Base-by-base conservation (phyloP, 2,113 vertebrate genomes). In the Ranitomeya imitator region DNA sequence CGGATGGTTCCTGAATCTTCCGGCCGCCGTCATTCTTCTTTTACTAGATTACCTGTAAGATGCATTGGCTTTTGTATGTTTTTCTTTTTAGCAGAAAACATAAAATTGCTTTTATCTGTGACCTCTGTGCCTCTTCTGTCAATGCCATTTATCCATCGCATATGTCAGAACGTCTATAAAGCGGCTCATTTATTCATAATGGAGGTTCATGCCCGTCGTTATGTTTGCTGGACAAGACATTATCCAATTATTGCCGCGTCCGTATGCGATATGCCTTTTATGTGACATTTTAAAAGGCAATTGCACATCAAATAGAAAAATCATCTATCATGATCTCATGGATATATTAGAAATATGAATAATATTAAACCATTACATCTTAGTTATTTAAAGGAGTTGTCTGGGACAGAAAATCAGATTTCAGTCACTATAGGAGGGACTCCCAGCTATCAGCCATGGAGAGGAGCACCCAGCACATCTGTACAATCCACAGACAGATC, bases 191-290 rank as follows among this genome's bases (percentile, higher is more conserved):
- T 79, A 57, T 59, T 79, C n/a, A 57, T 79, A 79, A 79, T 79
- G n/a, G 52, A 26, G 54, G 52, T 79, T 57, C 57, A 57, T 57
- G 77, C 19, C 3, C 6, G n/a, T 13, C 26, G 14, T 57, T 79
- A 57, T 57, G 52, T 79, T 79, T 55, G 51, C 77, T 55, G 77
- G 12, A 79, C 77, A 79, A 79, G 77, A 57, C 52, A 79, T 79
- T 57, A 79, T 79, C 52, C 54, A 26, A 79, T 79, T 79, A 79
- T 57, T 79, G 54, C n/a, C 7, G 12, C 7, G 74, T 13, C n/a
- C 5, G 9, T 57, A 51, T 79, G 57, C 77, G 13, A 15, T 23
- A 55, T 57, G 6, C 13, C n/a, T 57, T 71, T 14, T 14, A 57
- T 57, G 23, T 26, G 52, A 55, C 77, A 79, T 79, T 55, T 54